Percentiles rank a stretch among this genome's conserved stretches.
Evolutionary conservation across 2,888 invertebrate species (phyloP).

Genomic region (Laothoe populi): DNA sequence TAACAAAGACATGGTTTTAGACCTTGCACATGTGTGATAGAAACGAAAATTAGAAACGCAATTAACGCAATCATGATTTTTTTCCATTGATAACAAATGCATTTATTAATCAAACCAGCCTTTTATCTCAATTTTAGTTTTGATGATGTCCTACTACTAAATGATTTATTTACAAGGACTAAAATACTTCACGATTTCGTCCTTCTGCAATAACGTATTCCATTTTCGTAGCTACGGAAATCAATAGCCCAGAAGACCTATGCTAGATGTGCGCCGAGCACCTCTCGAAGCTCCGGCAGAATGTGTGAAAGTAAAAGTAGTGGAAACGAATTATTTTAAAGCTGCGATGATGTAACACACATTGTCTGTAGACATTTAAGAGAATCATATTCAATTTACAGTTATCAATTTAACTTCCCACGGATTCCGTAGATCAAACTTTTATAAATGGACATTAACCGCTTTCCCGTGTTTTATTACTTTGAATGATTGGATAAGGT

Average conservation of each 20-base stretch:
- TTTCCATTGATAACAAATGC: no score
- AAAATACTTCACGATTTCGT: no score
- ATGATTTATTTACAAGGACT: no score
- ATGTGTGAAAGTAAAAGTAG: conserved; percentile 20
- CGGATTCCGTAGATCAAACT: neutral
- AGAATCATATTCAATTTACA: neutral
- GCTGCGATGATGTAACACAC: conserved; percentile 7
- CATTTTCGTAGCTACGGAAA: neutral
- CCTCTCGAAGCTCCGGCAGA: neutral
- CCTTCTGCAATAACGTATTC: no score
- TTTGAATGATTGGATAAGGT: neutral
- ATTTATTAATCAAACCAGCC: no score
- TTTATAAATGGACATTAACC: neutral
- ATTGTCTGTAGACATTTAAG: neutral
- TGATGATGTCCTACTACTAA: no score
- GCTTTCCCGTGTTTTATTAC: conserved; percentile 13
- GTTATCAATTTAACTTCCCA: conserved; percentile 17
- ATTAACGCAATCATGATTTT: no score
- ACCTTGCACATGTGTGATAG: no score
- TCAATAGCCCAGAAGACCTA: no score
- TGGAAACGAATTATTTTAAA: conserved; percentile 1
- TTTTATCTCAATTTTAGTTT: no score
- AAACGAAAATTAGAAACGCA: no score
- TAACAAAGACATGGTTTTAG: no score
- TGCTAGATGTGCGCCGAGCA: neutral